Percentiles rank a stretch among this genome's conserved stretches.
Evolutionary conservation across 1,140 invertebrate genomes (phyloP).

Genomic region (Campodea augens): DNA sequence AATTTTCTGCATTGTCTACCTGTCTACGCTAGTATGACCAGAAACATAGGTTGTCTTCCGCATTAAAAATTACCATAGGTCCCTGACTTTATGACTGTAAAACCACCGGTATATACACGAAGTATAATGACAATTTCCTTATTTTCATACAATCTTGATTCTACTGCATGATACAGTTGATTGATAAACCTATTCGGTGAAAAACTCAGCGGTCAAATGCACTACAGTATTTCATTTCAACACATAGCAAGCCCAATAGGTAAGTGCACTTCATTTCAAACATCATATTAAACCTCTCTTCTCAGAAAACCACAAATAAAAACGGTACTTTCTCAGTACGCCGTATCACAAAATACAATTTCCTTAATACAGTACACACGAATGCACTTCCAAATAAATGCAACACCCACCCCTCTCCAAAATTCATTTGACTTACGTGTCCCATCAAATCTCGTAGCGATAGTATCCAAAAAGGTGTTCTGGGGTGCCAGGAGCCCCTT

Average conservation of each 20-base stretch:
- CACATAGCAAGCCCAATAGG: neutral
- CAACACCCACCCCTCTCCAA: neutral
- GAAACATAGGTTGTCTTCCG: too few species aligned
- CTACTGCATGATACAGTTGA: too few species aligned
- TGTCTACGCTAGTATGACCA: too few species aligned
- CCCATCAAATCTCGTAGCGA: constrained; percentile 93
- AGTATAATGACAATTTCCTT: too few species aligned
- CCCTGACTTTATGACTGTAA: too few species aligned
- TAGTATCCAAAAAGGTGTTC: constrained; percentile 94
- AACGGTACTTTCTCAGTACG: constrained; percentile 1
- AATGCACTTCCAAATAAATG: neutral
- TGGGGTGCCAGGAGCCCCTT: constrained; percentile 90
- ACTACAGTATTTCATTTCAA: neutral
- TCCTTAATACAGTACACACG: constrained; percentile 2
- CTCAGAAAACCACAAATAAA: neutral
- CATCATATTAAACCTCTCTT: neutral
- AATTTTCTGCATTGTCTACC: too few species aligned
- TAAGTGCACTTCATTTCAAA: too few species aligned
- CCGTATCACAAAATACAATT: constrained; percentile 3
- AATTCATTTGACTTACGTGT: constrained; percentile 67
- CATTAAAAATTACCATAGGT: too few species aligned
- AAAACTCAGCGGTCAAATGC: too few species aligned
- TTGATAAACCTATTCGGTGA: too few species aligned
- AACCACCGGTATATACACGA: too few species aligned
- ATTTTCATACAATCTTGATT: too few species aligned